Percentiles rank a stretch among this genome's conserved stretches.
phyloP scores from a whole-genome alignment of 2,888 invertebrate species.

The Anaspis maculata region DNA sequence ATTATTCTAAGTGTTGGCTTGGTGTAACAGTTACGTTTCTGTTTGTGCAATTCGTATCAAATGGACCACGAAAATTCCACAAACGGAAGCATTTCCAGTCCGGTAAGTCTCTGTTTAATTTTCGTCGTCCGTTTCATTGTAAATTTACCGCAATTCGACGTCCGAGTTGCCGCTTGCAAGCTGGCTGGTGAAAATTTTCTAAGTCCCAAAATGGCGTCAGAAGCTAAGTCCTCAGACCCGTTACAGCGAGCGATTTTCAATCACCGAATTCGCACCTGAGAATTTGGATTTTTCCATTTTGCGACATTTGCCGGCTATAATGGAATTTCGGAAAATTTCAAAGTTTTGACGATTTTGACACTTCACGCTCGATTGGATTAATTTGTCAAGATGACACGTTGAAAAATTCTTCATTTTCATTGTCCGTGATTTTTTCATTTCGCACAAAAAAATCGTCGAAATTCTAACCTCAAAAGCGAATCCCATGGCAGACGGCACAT shows the following conservation, averaged over 20 bases:
- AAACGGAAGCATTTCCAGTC: constrained; percentile 49
- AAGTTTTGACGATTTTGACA: background rate
- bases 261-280: background rate
- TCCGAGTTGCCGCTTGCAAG: constrained; percentile 11
- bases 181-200: constrained; percentile 50
- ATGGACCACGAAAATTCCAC: constrained; percentile 60
- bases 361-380: too few relatives aligned
- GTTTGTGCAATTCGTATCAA: constrained; percentile 25
- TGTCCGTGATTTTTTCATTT: too few relatives aligned
- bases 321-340: background rate
- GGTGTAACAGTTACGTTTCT: too few relatives aligned
- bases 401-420: constrained; percentile 2
- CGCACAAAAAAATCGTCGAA: too few relatives aligned
- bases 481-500: too few relatives aligned
- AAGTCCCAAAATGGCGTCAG: constrained; percentile 88
- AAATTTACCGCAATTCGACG: background rate
- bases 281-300: too few relatives aligned
- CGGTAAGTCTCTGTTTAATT: constrained; percentile 47
- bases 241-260: background rate
- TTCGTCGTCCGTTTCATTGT: constrained; percentile 5
- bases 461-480: too few relatives aligned
- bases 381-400: too few relatives aligned
- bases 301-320: background rate
- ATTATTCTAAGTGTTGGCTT: too few relatives aligned
- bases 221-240: constrained; percentile 51